Evolutionary conservation across 2,888 invertebrate species (phyloP), one percentile per base, ranked within the genome.

Genomic region (Chirona hameri): DNA sequence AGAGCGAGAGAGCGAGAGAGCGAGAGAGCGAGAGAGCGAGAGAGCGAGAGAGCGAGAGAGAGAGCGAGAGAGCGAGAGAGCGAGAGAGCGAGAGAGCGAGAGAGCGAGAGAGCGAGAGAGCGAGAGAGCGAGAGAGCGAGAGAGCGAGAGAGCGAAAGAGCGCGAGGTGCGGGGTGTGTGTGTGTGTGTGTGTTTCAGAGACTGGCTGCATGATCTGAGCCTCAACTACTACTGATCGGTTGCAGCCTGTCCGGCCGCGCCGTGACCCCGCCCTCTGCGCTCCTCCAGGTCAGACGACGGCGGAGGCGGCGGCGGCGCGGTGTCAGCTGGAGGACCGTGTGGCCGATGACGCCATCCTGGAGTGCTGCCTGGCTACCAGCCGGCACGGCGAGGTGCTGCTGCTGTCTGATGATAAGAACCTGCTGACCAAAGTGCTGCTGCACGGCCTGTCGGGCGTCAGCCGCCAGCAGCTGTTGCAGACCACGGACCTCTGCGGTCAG

Each of bases 351-450:
- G 76, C 76, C 76, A 46, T 76, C 39, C 24, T 76, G 24, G 76
- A 76, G 76, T 76, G 76, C 27, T 39, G 39, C 24, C 76, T 76
- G 76, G 76, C 76, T 31, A 27, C 39, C 60, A 24, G 39, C 39
- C 31, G 31, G 31, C 39, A 7, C 24, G 39, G 24, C 76, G 24
- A 24, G 2, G n/a, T 31, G 18, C 24, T 76, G 46, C 76, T 76
- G 46, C 39, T 76, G 21, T 76, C 76, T 12, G 76, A 76, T 46
- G 76, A 76, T 24, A 76, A 76, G 76, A 76, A 76, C 76, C 76
- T 76, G 76, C 76, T 27, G 27, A 46, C 76, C 76, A 76, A 76
- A 46, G 46, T 46, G 46, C 76, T 76, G 76, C 76, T 76, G 46
- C 76, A 76, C 46, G 46, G 76, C 0, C 39, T 76, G 39, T 9